phyloP scores from a whole-genome alignment of 2,113 vertebrate genomes.

The Elanus axillaris region DNA sequence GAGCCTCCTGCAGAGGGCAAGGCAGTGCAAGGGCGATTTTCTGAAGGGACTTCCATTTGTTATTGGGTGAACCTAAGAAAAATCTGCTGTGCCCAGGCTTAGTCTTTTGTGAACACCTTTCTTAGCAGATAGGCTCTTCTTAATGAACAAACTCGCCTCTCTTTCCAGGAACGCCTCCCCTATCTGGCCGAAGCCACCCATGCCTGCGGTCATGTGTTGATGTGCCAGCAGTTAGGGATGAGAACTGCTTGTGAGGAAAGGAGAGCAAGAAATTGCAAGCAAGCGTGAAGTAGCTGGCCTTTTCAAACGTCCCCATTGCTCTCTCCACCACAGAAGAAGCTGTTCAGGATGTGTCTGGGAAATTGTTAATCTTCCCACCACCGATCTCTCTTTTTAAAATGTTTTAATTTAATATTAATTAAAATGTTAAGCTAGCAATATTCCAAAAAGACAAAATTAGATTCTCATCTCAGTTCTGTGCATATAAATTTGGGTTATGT shows the following conservation, averaged over 20 bases:
- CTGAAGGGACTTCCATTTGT: not conserved
- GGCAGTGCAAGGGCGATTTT: not conserved
- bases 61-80: not conserved
- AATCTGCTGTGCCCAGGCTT: not conserved
- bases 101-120: not conserved
- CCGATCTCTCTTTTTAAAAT: not conserved
- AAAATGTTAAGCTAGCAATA: not conserved
- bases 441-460: not conserved
- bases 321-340: not conserved
- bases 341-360: not conserved
- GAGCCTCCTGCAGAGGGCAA: not conserved
- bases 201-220: not conserved
- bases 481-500: not conserved
- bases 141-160: not conserved
- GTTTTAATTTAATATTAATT: too few relatives aligned
- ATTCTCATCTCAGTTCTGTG: not conserved
- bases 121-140: not conserved
- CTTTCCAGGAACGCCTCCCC: not conserved
- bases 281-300: not conserved
- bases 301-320: not conserved
- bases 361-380: not conserved
- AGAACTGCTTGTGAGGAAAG: not conserved
- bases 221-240: not conserved
- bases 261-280: not conserved
- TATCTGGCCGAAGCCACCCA: not conserved